phyloP scores from a whole-genome alignment of 1,140 invertebrate genomes.

The Zaprionus taronus region DNA sequence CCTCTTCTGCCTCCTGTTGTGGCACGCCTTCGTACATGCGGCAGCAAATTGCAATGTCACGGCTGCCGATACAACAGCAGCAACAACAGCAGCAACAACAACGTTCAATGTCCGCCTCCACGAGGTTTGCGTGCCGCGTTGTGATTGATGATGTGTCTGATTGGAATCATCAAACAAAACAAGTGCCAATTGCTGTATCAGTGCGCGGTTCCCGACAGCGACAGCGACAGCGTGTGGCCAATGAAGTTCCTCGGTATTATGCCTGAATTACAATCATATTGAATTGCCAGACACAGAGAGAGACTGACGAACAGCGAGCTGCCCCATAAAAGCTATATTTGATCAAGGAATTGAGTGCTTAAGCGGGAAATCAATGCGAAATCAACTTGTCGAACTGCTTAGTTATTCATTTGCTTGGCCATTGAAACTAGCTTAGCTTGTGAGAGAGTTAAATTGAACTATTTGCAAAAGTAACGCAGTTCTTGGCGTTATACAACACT shows the following conservation, averaged over 20 bases:
- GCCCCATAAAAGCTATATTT: not conserved
- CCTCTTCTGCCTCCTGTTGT: not conserved
- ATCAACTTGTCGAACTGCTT: not conserved
- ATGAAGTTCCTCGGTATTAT: conserved; percentile 48
- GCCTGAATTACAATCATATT: conserved; percentile 4
- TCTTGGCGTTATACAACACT: not conserved
- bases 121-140: conserved; percentile 20
- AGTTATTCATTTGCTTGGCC: not conserved
- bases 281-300: not conserved
- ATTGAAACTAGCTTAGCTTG: not conserved
- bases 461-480: not conserved
- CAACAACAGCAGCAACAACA: not conserved
- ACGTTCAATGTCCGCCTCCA: not conserved
- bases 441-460: not conserved
- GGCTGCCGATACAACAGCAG: conserved; percentile 43
- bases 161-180: conserved; percentile 66
- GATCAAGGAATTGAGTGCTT: conserved; percentile 3
- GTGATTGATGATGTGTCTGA: conserved; percentile 60
- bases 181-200: conserved; percentile 60
- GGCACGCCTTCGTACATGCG: conserved; percentile 23
- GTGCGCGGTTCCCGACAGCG: not conserved
- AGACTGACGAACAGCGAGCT: too few species aligned
- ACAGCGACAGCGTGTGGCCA: conserved; percentile 6
- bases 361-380: not conserved
- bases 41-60: conserved; percentile 73